Evolutionary conservation across 2,888 invertebrate species (phyloP), one percentile per base, ranked within the genome.

Genomic region (Rhaphigaster nebulosa): DNA sequence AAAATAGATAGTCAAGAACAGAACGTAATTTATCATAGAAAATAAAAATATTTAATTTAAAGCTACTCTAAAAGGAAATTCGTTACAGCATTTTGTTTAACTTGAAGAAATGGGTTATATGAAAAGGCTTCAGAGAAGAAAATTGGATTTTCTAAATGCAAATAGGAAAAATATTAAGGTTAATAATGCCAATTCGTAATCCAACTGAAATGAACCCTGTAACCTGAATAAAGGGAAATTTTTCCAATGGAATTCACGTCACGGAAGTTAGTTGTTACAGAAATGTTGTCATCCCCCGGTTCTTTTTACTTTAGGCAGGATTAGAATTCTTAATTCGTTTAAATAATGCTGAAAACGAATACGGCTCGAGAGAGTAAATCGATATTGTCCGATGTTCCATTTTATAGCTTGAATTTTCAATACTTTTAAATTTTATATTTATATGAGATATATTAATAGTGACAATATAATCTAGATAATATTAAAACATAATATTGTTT

Each of bases 81-180:
- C 70, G 20, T 76, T 76, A 6, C 18, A 38, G 70, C 6, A 29
- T 65, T 65, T 65, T n/a, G 65, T 29, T 20, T 76, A 34, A 34
- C 20, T 38, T 76, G 70, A 38, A 38, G 70, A 38, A 76, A 38
- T 10, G 38, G 38, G 70, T 20, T 76, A 76, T 38, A 76, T 38
- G 70, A 76, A 76, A 76, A 15, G 65, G 15, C 18, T 34, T 15
- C 29, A 65, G 29, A 29, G 29, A 65, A 26, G 70, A 76, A 76
- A 76, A 76, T 76, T 76, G 70, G 70, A 76, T 76, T 76, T 20
- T 76, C 70, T 38, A 76, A 76, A 76, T 76, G 70, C 34, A 76
- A 76, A 76, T 76, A 76, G 70, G 70, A 76, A 76, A 76, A 76
- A 76, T 76, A 76, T 76, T 76, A 76, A 76, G 70, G 70, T 38